phyloP scores from a whole-genome alignment of 2,113 vertebrate species.

The Engystomops pustulosus region DNA sequence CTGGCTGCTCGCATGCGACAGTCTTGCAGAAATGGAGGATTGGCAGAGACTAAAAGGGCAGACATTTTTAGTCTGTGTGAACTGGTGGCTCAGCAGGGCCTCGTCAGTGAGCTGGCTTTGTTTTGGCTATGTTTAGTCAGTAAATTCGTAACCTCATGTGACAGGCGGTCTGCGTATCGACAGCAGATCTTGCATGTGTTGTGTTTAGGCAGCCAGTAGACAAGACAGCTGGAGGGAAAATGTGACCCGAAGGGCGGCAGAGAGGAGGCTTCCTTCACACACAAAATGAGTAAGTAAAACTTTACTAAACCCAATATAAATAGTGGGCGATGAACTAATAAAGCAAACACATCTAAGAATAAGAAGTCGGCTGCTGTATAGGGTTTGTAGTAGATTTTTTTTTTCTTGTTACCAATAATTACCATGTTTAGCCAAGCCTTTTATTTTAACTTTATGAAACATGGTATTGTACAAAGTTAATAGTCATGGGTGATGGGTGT shows the following conservation, averaged over 20 bases:
- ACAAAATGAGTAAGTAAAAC: conserved; percentile 72
- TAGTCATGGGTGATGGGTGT: neutral
- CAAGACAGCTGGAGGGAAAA: conserved; percentile 65
- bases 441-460: too few relatives aligned
- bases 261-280: conserved; percentile 4
- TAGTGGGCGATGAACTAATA: too few relatives aligned
- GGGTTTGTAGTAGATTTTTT: too few relatives aligned
- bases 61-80: neutral
- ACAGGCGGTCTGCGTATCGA: conserved; percentile 56
- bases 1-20: neutral
- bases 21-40: neutral
- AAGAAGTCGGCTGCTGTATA: too few relatives aligned
- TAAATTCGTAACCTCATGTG: conserved; percentile 48
- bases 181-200: conserved; percentile 45
- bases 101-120: conserved; percentile 55
- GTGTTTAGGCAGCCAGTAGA: conserved; percentile 50
- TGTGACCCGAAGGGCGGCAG: conserved; percentile 63
- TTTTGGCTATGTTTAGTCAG: conserved; percentile 61
- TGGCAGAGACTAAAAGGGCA: neutral
- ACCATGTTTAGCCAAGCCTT: too few relatives aligned
- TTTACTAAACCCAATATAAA: too few relatives aligned
- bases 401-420: too few relatives aligned
- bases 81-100: conserved; percentile 49
- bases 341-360: too few relatives aligned
- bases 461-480: neutral